Conservation (phyloP, 2,888 invertebrate species). For the Helicoverpa assulta region DNA sequence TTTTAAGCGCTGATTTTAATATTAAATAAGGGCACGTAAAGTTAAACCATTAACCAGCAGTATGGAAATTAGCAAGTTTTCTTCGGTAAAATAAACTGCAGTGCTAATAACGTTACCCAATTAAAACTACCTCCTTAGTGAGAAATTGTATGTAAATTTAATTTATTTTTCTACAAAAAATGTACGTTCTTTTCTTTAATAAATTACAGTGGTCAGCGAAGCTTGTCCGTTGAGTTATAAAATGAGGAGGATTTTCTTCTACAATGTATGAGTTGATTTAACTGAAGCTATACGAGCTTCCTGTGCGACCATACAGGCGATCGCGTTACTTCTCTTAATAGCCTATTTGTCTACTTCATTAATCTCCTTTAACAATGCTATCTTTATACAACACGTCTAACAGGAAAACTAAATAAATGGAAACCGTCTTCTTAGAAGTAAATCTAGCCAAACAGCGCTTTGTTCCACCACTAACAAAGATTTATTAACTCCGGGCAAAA, state of each 20-base stretch:
- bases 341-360: constrained; percentile 56
- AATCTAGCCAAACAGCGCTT: not conserved
- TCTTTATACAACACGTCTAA: constrained; percentile 17
- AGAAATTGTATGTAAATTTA: constrained; percentile 7
- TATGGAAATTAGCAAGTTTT: constrained; percentile 15
- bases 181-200: constrained; percentile 1
- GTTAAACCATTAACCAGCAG: constrained; percentile 2
- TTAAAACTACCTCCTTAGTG: constrained; percentile 29
- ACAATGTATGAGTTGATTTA: constrained; percentile 21
- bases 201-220: constrained; percentile 28
- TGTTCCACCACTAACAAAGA: constrained; percentile 34
- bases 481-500: constrained; percentile 12
- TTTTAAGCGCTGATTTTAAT: constrained; percentile 14
- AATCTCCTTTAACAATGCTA: constrained; percentile 47
- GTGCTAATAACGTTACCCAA: constrained; percentile 29
- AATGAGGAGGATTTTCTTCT: constrained; percentile 25
- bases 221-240: constrained; percentile 7
- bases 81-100: constrained; percentile 20
- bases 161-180: constrained; percentile 21
- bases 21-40: constrained; percentile 7
- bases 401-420: constrained; percentile 37
- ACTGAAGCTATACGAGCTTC: constrained; percentile 31
- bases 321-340: constrained; percentile 44
- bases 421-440: constrained; percentile 14
- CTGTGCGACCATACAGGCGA: constrained; percentile 7